Percentiles rank a stretch among this genome's conserved stretches.
phyloP scores from a whole-genome alignment of 2,888 invertebrate genomes.

The Suillia variegata region DNA sequence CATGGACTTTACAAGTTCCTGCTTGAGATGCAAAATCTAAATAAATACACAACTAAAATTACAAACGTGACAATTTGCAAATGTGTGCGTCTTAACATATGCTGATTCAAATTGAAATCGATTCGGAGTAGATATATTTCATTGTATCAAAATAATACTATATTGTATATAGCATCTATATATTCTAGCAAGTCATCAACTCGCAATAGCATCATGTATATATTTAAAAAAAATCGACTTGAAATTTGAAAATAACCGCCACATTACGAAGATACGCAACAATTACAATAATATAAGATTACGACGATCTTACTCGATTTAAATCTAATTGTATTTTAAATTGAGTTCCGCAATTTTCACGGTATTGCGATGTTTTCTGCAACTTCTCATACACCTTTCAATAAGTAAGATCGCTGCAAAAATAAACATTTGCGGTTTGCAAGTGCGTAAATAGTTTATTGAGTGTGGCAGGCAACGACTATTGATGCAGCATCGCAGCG shows the following conservation, averaged over 20 bases:
- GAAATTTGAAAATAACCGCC: too few relatives aligned
- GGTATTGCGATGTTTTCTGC: neutral
- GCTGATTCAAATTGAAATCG: too few relatives aligned
- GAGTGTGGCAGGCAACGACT: neutral
- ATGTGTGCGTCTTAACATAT: too few relatives aligned
- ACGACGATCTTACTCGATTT: too few relatives aligned
- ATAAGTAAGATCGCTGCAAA: neutral
- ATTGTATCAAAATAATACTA: neutral
- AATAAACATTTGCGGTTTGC: constrained; percentile 1
- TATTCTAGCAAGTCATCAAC: too few relatives aligned
- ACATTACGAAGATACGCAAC: too few relatives aligned
- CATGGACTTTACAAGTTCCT: constrained; percentile 26
- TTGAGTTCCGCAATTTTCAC: neutral
- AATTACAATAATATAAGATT: too few relatives aligned
- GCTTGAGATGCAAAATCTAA: constrained; percentile 22
- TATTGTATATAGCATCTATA: too few relatives aligned
- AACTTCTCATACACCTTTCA: constrained; percentile 11
- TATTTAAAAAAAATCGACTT: too few relatives aligned
- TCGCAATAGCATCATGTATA: too few relatives aligned
- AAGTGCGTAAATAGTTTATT: neutral
- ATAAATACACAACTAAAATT: constrained; percentile 11
- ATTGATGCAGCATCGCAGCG: constrained; percentile 5
- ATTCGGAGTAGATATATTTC: neutral
- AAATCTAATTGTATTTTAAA: too few relatives aligned
- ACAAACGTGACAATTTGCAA: constrained; percentile 11